phyloP scores from a whole-genome alignment of 2,113 vertebrate genomes.

The Rhinogobius similis region DNA sequence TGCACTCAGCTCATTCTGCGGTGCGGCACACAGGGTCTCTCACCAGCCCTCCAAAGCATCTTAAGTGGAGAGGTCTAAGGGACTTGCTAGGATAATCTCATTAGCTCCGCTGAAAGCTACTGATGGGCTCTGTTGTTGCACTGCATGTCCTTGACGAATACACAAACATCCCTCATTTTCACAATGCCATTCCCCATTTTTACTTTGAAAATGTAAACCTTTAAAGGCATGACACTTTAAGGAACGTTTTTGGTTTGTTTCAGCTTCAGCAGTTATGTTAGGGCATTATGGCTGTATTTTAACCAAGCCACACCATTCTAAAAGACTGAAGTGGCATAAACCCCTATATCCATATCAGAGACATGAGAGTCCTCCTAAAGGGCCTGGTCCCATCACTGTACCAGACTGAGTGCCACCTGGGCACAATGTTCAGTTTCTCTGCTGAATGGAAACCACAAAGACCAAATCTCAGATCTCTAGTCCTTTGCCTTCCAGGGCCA shows the following conservation, averaged over 20 bases:
- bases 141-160: slow-evolving; percentile 75
- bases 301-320: slow-evolving; percentile 29
- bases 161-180: slow-evolving; percentile 40
- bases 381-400: slow-evolving; percentile 59
- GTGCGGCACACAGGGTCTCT: slow-evolving; percentile 61
- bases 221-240: not conserved
- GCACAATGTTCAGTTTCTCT: slow-evolving; percentile 59
- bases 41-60: slow-evolving; percentile 70
- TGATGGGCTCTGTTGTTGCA: slow-evolving; percentile 53
- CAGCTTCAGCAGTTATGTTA: not conserved
- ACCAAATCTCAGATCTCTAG: slow-evolving; percentile 37
- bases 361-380: slow-evolving; percentile 62
- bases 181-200: slow-evolving; percentile 7
- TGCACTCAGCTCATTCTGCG: slow-evolving; percentile 66
- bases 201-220: not conserved
- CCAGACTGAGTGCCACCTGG: slow-evolving; percentile 69
- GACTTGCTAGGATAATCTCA: slow-evolving; percentile 76
- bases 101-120: slow-evolving; percentile 72
- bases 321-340: slow-evolving; percentile 38
- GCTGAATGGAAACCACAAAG: slow-evolving; percentile 55
- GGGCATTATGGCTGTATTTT: slow-evolving; percentile 9
- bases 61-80: slow-evolving; percentile 76
- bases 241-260: not conserved
- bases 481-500: slow-evolving; percentile 41
- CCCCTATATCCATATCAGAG: slow-evolving; percentile 42